These are phyloP conservation scores for Teleopsis dalmanni DNA, from an alignment of 1,140 invertebrate species.

Conservation along the genomic window DNA sequence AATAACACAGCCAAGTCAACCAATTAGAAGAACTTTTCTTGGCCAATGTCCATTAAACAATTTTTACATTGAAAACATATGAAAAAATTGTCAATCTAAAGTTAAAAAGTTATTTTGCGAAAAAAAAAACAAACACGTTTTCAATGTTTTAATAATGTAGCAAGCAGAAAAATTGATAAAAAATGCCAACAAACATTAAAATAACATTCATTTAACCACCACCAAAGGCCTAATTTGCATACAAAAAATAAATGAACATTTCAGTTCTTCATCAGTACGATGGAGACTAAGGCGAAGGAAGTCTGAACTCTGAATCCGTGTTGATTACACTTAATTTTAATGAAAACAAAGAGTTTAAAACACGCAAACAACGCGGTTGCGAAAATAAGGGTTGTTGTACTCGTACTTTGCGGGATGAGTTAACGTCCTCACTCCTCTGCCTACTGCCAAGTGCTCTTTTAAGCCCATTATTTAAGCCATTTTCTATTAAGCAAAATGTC, in stretches of 20 bases:
- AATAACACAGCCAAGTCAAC: conserved; percentile 4
- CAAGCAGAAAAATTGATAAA: too few relatives aligned
- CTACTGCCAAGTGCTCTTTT: neutral
- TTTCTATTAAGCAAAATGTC: conserved; percentile 18
- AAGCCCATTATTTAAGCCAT: conserved; percentile 17
- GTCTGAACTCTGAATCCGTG: neutral
- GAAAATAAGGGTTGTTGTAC: neutral
- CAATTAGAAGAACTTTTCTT: conserved; percentile 5
- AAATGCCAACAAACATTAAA: too few relatives aligned
- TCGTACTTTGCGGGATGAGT: neutral
- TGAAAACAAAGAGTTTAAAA: conserved; percentile 9
- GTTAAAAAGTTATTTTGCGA: too few relatives aligned
- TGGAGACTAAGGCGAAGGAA: too few relatives aligned
- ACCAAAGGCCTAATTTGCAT: too few relatives aligned
- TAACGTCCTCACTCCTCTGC: neutral
- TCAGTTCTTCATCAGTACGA: too few relatives aligned
- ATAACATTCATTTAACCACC: too few relatives aligned
- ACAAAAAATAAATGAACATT: too few relatives aligned
- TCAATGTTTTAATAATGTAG: too few relatives aligned
- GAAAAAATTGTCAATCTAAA: too few relatives aligned
- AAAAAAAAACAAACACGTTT: too few relatives aligned
- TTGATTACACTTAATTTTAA: conserved; percentile 9
- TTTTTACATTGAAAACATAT: too few relatives aligned
- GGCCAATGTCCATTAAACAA: conserved; percentile 10
- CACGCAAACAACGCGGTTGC: conserved; percentile 1